phyloP scores from a whole-genome alignment of 2,113 vertebrate genomes.

The Pterocles burchelli region DNA sequence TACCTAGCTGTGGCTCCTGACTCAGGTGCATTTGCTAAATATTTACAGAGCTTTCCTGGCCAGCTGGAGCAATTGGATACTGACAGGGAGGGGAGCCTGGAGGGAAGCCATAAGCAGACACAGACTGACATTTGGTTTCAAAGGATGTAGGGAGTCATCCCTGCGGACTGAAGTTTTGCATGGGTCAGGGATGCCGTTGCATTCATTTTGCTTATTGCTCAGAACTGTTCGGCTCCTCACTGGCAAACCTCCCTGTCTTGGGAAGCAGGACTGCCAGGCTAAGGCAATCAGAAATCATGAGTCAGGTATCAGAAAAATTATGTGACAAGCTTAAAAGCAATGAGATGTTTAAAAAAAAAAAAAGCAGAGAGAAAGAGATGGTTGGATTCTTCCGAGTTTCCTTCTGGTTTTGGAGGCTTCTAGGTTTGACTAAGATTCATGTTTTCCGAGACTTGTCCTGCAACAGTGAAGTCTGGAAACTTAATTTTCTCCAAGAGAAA shows the following conservation, averaged over 20 bases:
- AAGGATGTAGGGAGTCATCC: not conserved
- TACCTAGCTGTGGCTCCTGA: not conserved
- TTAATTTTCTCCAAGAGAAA: slow-evolving; percentile 31
- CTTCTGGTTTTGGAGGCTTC: not conserved
- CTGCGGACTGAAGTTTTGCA: not conserved
- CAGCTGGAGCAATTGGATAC: not conserved
- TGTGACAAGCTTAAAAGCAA: not conserved
- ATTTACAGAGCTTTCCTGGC: not conserved
- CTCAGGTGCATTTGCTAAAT: not conserved
- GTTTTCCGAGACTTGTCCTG: slow-evolving; percentile 21
- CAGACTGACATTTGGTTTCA: not conserved
- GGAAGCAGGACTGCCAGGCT: not conserved
- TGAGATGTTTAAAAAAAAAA: not conserved
- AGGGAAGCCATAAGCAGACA: not conserved
- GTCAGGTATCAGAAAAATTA: not conserved
- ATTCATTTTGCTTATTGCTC: accelerated
- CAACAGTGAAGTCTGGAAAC: slow-evolving; percentile 15
- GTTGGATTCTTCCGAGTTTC: not conserved
- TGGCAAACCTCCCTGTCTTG: not conserved
- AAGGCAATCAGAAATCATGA: not conserved
- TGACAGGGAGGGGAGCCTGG: not conserved
- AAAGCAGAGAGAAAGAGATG: accelerated
- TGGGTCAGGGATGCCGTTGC: not conserved
- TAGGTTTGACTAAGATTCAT: not conserved
- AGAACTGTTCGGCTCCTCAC: accelerated